Percentiles rank a stretch among this genome's conserved stretches.
Conservation (phyloP, 1,140 invertebrate genomes). For the Caenorhabditis elegans region WBcel235 BX284604.4:12205001-12205500, state of each 20-base stretch:
- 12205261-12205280: constrained; percentile 50
- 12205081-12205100: background rate
- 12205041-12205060: constrained; percentile 6
- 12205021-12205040: constrained; percentile 28
- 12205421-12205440: constrained; percentile 60
- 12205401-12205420: constrained; percentile 63
- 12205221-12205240: constrained; percentile 51
- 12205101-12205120: background rate
- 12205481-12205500: constrained; percentile 56
- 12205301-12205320: constrained; percentile 58
- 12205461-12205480: constrained; percentile 60
- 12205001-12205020: constrained; percentile 33
- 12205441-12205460: constrained; percentile 56
- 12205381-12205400: background rate
- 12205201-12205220: background rate
- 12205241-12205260: constrained; percentile 56
- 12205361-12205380: no score
- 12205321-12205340: constrained; percentile 59
- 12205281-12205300: constrained; percentile 62
- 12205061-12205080: constrained; percentile 14
- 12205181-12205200: no score
- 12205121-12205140: background rate
- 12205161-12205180: background rate
- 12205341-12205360: constrained; percentile 53
- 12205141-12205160: background rate